Conservation (phyloP, 2,797 vertebrate species). For the Microctenopoma lineatum region DNA sequence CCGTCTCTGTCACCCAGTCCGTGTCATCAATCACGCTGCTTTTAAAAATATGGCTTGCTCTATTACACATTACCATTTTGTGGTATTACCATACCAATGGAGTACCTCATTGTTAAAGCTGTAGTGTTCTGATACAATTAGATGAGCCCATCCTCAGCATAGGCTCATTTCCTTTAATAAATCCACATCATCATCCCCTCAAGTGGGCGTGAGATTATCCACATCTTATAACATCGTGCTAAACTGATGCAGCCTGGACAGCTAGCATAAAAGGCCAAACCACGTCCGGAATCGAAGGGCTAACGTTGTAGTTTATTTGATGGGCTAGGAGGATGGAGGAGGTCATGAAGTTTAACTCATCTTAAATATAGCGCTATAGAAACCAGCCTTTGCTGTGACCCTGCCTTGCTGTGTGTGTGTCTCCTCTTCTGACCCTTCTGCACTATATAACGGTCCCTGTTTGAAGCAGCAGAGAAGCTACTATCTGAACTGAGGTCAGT, state of each 20-base stretch:
- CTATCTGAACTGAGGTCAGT: constrained; percentile 59
- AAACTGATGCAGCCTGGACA: constrained; percentile 61
- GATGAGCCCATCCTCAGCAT: constrained; percentile 48
- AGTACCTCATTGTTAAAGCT: constrained; percentile 46
- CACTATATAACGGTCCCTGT: constrained; percentile 38
- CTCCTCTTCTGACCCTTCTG: constrained; percentile 23
- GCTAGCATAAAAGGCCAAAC: constrained; percentile 69
- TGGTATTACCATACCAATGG: constrained; percentile 40
- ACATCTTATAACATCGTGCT: constrained; percentile 74
- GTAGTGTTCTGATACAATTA: constrained; percentile 51
- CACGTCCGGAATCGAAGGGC: constrained; percentile 27
- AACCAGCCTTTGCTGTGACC: constrained; percentile 58
- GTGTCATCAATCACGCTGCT: constrained; percentile 11
- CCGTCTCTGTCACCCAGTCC: constrained; percentile 1
- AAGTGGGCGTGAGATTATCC: constrained; percentile 77
- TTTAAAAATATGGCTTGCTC: constrained; percentile 23
- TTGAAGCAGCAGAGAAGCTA: constrained; percentile 41
- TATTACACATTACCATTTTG: constrained; percentile 27
- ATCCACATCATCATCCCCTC: constrained; percentile 74
- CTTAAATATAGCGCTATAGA: constrained; percentile 64
- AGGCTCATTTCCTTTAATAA: constrained; percentile 75
- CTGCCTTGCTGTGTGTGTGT: constrained; percentile 19
- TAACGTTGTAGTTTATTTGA: constrained; percentile 74
- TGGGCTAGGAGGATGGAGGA: constrained; percentile 62
- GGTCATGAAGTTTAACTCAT: constrained; percentile 80